These are phyloP conservation scores for Chaitophorus viminalis DNA, from an alignment of 2,888 invertebrate species.

Conservation along the genomic window DNA sequence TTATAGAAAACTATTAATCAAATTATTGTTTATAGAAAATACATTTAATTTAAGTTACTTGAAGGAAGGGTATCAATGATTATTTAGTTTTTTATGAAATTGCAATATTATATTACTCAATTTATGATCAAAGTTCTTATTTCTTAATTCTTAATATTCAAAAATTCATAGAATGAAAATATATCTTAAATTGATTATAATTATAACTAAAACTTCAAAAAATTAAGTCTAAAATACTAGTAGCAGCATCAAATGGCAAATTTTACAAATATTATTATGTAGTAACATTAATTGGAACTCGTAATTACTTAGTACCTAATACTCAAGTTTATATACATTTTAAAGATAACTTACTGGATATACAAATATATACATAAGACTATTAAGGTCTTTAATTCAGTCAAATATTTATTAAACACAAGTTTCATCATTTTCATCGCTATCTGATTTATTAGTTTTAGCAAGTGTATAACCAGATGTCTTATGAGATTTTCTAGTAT, in stretches of 20 bases:
- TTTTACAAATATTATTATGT: neutral
- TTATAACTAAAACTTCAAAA: neutral
- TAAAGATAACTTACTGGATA: neutral
- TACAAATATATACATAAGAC: neutral
- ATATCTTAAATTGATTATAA: neutral
- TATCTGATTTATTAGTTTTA: slow-evolving; percentile 54
- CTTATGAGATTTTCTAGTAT: slow-evolving; percentile 42
- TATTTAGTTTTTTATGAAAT: neutral
- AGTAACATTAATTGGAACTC: slow-evolving; percentile 2
- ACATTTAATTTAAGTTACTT: neutral
- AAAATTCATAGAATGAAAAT: neutral
- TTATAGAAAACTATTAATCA: neutral
- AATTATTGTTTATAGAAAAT: neutral
- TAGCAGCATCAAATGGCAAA: neutral
- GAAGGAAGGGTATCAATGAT: neutral
- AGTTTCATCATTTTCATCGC: slow-evolving; percentile 57
- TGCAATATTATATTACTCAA: neutral
- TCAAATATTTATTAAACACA: slow-evolving; percentile 41
- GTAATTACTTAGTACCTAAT: neutral
- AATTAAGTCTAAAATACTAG: neutral
- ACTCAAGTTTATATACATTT: neutral
- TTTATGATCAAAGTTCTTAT: neutral
- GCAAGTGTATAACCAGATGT: slow-evolving; percentile 38
- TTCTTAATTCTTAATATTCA: neutral
- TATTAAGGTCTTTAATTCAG: slow-evolving; percentile 9